Evolutionary conservation across 2,113 vertebrate genomes (phyloP).

Genomic region (Xyrauchen texanus): DNA sequence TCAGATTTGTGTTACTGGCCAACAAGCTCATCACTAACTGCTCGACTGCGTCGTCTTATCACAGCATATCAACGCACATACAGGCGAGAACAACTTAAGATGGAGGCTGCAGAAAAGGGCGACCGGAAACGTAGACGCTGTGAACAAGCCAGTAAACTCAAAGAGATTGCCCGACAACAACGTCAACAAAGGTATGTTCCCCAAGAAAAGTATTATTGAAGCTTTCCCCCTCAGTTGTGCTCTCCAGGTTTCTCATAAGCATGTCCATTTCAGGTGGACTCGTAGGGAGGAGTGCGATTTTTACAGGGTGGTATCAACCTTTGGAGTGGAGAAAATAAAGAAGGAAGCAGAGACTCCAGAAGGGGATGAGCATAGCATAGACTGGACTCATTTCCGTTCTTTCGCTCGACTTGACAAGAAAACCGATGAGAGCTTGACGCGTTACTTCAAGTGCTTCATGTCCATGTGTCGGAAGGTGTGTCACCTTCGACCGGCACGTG

Average conservation of each 20-base stretch:
- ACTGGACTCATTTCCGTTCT: conserved; percentile 85
- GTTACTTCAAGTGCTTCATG: conserved; percentile 88
- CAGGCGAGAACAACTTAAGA: conserved; percentile 88
- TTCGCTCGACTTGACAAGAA: conserved; percentile 90
- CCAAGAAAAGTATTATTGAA: no score
- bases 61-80: conserved; percentile 91
- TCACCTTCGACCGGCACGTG: conserved; percentile 79
- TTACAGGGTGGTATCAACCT: conserved; percentile 88
- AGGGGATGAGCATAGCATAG: conserved; percentile 66
- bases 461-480: conserved; percentile 94
- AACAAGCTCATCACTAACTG: conserved; percentile 85
- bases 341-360: conserved; percentile 73
- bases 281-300: conserved; percentile 91
- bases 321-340: conserved; percentile 88
- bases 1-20: conserved; percentile 82
- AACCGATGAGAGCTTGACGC: conserved; percentile 87
- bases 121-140: conserved; percentile 85
- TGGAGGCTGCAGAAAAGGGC: conserved; percentile 87
- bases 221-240: no score
- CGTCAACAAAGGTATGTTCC: conserved; percentile 83
- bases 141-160: conserved; percentile 88
- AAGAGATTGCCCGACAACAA: conserved; percentile 89
- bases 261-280: conserved; percentile 81
- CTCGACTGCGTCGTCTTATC: conserved; percentile 84
- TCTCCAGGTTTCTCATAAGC: background rate